Base-by-base conservation (phyloP, 2,888 invertebrate species). In the Calameuta idolon region DNA sequence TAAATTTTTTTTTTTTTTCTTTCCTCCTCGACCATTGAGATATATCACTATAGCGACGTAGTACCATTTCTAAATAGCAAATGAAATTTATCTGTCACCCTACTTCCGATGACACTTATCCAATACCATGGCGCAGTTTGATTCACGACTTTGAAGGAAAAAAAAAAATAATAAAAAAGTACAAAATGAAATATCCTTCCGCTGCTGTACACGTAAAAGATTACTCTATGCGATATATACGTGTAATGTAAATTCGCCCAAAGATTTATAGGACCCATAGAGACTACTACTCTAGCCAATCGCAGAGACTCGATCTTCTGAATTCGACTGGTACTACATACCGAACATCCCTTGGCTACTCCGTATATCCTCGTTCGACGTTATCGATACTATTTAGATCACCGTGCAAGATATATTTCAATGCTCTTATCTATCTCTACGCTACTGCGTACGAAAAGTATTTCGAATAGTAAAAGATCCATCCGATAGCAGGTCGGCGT, bases 401-500 rank as follows among this genome's bases (percentile, higher is more conserved):
- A 9, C 55, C 23, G 23, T 55, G 23, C 55, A 9, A 55, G 55
- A 55, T 55, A 55, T 55, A 23, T 55, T 55, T 55, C 23, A 55
- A 23, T 23, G 9, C 55, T 15, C 23, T 9, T 23, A 9, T 23
- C 40, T 9, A 15, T 55, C 23, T 55, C 15, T 23, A 23, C 55
- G 23, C 0, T 55, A 55, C 55, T 23, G 15, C 55, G 55, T 55
- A 9, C 37, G 37, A 37, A 23, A 9, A 55, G 55, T 55, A 1
- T 55, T 55, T 23, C 55, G 23, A 55, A 12, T 34, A 34, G 71
- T 71, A 71, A 71, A 71, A 23, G 31, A 34, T 71, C 12, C 23
- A 34, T 30, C 15, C 71, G 71, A 81, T 78, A 83, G 82, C 79
- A 91, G 89, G 82, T 89, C 91, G 82, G 85, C 88, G 77, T 90